Base-by-base conservation (phyloP, 1,140 invertebrate species). In the Papilio glaucus region DNA sequence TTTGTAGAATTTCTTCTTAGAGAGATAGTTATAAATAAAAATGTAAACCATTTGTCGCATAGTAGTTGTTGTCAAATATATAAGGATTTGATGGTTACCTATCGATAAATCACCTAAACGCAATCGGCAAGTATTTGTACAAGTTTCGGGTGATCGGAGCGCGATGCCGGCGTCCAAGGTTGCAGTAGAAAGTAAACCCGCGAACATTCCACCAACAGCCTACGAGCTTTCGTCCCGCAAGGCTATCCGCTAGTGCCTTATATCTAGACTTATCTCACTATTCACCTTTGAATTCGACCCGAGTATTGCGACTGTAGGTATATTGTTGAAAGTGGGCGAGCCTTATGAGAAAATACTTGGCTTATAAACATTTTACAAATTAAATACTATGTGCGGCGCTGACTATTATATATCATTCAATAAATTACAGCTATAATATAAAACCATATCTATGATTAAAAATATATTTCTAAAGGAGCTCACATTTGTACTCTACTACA, bases 111-210 rank as follows among this genome's bases (percentile, higher is more conserved):
- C 62, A 73, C 60, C 72, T 73, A 72, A 75, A 53, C 68, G 68
- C 72, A 77, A 77, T 73, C 72, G 72, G 70, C 74, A 72, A 70
- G 71, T 77, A 83, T 81, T 81, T 82, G 76, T 77, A 78, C 77
- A 81, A 81, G 82, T 83, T 82, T 86, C 81, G 75, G 84, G 84
- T 78, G 81, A 83, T 83, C 82, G 81, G 78, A 74, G 71, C 72
- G 73, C 72, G 69, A 72, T 45, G 62, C 62, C 37, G 49, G 62
- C 60, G 77, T 74, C 77, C 85, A 88, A 88, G 86, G 86, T 88
- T 87, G 77, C 79, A 80, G 76, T 86, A 73, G 82, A 88, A 88
- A 86, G 85, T 86, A 85, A 75, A 73, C 79, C 73, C 74, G 79
- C 74, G 75, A 78, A 77, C 84, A 85, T 84, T 83, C 84, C 82